Evolutionary conservation across 2,888 invertebrate genomes (phyloP), one percentile per base, ranked within the genome.

Genomic region (Drosophila buzzatii): DNA sequence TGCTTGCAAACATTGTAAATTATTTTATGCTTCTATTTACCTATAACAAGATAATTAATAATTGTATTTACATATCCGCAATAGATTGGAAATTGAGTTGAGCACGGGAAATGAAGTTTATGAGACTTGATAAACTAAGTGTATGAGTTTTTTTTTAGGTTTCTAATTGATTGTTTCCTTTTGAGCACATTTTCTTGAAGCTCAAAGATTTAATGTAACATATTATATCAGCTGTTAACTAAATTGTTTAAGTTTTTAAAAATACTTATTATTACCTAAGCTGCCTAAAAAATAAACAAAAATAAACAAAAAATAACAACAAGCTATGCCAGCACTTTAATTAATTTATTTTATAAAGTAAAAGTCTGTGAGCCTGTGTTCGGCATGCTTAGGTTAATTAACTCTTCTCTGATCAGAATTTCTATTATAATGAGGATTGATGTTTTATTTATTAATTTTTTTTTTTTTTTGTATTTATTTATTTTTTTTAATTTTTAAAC

Each of bases 11-110:
- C 16, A 53, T 27, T 10, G 20, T 18, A 44, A 59, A 23, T 33
- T 33, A 14, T 27, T 58, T n/a, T 47, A 58, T 47, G 37, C 37
- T 39, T 27, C 47, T 59, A 18, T 47, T 47, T 9, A n/a, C 27
- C 39, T 45, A 37, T 37, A 57, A 41, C 20, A 9, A 10, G 20
- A 37, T 12, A n/a, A 8, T 58, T 31, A 20, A 31, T 35, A 37
- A 45, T 20, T 49, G 41, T 10, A 60, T 31, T 61, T 42, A 20
- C 18, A 61, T 31, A 61, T 52, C 33, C 60, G 60, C 60, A 33
- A 53, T 52, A 20, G 41, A 16, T 31, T n/a, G 12, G 27, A 9
- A 31, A 2, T 20, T 31, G 16, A 41, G 12, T 20, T 41, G 16
- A 51, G 27, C 14, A 33, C 8, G 14, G 9, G 1, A n/a, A 27